phyloP scores from a whole-genome alignment of 2,888 invertebrate species.

The Cheilosia soror region DNA sequence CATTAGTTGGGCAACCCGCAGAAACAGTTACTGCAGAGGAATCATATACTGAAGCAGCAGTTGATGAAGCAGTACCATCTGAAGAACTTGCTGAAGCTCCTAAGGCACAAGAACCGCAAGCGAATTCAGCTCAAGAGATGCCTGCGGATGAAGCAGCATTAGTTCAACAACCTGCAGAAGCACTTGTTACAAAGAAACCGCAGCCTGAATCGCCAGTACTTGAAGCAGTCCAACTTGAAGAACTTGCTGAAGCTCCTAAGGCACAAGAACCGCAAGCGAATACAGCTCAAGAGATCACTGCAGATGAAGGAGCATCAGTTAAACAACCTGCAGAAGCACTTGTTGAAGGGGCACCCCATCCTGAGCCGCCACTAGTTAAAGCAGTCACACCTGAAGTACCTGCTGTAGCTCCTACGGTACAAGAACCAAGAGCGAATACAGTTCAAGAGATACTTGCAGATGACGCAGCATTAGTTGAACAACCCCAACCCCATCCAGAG shows the following conservation, averaged over 20 bases:
- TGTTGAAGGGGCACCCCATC: not conserved
- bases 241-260: not conserved
- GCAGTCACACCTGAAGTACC: not conserved
- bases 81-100: not conserved
- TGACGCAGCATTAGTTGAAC: no score
- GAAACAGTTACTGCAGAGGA: no score
- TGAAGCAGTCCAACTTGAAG: not conserved
- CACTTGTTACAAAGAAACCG: fast-evolving
- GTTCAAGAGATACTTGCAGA: no score
- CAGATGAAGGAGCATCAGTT: not conserved
- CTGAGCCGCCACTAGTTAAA: not conserved
- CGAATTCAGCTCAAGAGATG: not conserved
- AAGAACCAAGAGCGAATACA: no score
- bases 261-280: not conserved
- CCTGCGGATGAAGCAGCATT: not conserved
- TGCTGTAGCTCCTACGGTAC: not conserved
- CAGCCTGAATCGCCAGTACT: not conserved
- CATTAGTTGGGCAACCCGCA: no score
- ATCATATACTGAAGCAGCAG: no score
- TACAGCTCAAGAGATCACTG: not conserved
- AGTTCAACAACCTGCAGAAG: not conserved
- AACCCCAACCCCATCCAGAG: no score
- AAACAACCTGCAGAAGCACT: not conserved
- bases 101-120: not conserved
- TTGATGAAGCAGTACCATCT: no score